Evolutionary conservation across 2,797 vertebrate genomes (phyloP), one percentile per base, ranked within the genome.

Genomic region (Phrynocephalus forsythii): DNA sequence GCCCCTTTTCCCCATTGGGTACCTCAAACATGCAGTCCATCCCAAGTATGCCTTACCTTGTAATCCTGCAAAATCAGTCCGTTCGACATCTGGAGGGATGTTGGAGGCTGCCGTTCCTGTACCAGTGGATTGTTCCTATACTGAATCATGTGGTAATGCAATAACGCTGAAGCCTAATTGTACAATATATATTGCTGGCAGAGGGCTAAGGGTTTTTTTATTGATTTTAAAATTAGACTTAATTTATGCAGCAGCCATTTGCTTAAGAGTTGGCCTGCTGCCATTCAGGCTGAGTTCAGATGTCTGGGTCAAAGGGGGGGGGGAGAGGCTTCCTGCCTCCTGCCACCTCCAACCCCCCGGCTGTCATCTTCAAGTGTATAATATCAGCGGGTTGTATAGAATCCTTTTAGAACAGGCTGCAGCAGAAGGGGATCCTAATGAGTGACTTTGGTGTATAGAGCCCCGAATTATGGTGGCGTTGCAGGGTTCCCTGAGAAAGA

Each of bases 141-240:
- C 78, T 72, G 15, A 80, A 86, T 50, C 13, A 60, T 86, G 68
- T 5, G 63, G 68, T 72, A 86, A 66, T 80, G 68, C 50, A 86
- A 60, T 60, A 79, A 86, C 48, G 22, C 67, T 56, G 38, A 71
- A 69, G 24, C n/a, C n/a, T 71, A 86, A 86, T 33, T 11, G 67
- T 33, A 56, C 67, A 44, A 69, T 44, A 18, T 44, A 18, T 71
- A 79, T 79, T 86, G 79, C 77, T 86, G 84, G 50, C 84, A 79
- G 67, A 79, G 79, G 28, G 68, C 30, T 72, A 26, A 52, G 60
- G 80, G 68, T 78, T 52, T 79, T 20, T 63, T 63, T 48, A 79
- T 79, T 86, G 76, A 86, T 79, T 86, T 79, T 38, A 71, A 79
- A 79, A 71, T 71, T 71, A 86, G 73, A 48, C 67, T 48, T 86